phyloP scores from a whole-genome alignment of 2,797 vertebrate genomes.

The Anomalospiza imberbis region DNA sequence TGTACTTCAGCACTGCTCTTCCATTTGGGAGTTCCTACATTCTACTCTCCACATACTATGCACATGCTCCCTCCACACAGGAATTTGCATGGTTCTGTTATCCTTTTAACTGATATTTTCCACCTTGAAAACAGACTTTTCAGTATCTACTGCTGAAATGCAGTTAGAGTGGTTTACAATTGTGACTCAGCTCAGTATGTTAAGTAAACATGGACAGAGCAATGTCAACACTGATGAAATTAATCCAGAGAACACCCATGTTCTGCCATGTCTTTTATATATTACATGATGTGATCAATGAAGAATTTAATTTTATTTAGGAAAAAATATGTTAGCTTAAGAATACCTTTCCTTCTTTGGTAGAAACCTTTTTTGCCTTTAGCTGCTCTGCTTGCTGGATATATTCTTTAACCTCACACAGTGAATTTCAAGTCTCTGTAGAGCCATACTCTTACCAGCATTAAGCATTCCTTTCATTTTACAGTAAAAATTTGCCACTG shows the following conservation, averaged over 20 bases:
- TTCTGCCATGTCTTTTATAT: not conserved
- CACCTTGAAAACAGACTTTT: not conserved
- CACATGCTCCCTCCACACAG: not conserved
- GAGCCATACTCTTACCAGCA: not conserved
- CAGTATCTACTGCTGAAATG: not conserved
- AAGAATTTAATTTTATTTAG: not conserved
- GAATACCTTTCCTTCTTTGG: not conserved
- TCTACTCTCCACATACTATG: not conserved
- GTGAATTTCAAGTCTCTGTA: not conserved
- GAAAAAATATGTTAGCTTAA: not conserved
- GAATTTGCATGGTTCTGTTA: not conserved
- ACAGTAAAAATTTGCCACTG: not conserved
- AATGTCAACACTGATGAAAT: not conserved
- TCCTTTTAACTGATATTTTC: not conserved
- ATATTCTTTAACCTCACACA: not conserved
- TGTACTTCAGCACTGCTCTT: not conserved
- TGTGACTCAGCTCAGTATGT: not conserved
- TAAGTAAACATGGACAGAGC: not conserved
- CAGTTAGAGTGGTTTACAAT: not conserved
- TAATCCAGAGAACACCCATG: not conserved
- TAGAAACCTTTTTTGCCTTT: not conserved
- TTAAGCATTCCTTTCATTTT: not conserved
- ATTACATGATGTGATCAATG: not conserved
- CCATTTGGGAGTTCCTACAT: not conserved
- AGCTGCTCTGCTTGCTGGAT: not conserved